Percentiles rank a stretch among this genome's conserved stretches.
Conservation (phyloP, 2,888 invertebrate species). For the Hoplodrina ambigua region DNA sequence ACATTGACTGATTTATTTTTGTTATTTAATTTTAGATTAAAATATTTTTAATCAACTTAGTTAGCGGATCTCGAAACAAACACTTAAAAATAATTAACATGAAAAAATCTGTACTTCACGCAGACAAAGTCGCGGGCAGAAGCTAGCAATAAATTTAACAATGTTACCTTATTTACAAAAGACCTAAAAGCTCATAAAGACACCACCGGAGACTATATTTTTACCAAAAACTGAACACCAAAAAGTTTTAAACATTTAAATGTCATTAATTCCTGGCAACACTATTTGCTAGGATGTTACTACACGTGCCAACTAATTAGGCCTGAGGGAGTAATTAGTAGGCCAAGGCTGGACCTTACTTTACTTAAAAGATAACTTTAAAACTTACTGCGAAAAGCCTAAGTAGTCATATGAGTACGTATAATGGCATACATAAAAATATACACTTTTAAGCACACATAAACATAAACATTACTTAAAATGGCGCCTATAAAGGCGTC, state of each 20-base stretch:
- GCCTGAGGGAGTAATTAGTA: constrained; percentile 50
- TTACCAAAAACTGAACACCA: neutral
- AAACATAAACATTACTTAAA: constrained; percentile 36
- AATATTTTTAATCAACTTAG: too few species aligned
- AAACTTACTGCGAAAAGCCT: constrained; percentile 11
- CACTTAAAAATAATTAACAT: too few species aligned
- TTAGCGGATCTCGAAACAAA: too few species aligned
- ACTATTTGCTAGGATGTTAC: constrained; percentile 30
- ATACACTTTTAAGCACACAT: constrained; percentile 12
- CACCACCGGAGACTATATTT: neutral
- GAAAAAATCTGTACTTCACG: too few species aligned
- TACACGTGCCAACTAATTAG: constrained; percentile 51
- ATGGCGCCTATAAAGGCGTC: constrained; percentile 22
- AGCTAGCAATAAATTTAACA: too few species aligned
- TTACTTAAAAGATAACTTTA: constrained; percentile 15
- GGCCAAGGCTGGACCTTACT: constrained; percentile 24
- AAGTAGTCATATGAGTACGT: neutral
- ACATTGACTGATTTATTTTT: too few species aligned
- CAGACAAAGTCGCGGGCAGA: too few species aligned
- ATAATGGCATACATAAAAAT: constrained; percentile 37
- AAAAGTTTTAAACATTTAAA: constrained; percentile 28
- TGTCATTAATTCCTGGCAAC: constrained; percentile 30
- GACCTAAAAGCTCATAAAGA: neutral
- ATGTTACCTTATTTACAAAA: neutral
- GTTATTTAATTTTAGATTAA: too few species aligned